Percentiles rank a stretch among this genome's conserved stretches.
Conservation (phyloP, 2,113 vertebrate species). For the Pandion haliaetus region DNA sequence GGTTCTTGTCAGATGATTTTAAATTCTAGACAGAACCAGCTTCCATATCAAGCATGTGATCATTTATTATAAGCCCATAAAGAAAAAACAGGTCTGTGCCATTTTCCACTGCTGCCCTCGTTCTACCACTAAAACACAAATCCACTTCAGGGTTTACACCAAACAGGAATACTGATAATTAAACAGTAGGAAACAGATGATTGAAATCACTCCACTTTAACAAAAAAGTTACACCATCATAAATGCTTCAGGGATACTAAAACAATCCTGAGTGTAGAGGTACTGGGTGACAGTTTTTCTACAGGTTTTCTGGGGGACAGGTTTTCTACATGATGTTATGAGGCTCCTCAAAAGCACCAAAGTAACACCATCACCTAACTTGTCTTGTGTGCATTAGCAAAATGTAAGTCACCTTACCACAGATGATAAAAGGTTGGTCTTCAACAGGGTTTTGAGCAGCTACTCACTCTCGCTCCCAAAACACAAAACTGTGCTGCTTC, state of each 20-base stretch:
- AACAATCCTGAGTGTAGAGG: background rate
- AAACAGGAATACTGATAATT: background rate
- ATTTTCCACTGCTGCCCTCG: background rate
- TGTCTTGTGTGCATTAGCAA: too few species aligned
- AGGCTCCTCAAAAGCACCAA: background rate
- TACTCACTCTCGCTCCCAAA: background rate
- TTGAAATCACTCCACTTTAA: background rate
- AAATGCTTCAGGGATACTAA: background rate
- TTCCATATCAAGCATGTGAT: background rate
- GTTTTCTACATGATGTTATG: background rate
- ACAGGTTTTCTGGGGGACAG: background rate
- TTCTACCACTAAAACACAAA: conserved; percentile 12
- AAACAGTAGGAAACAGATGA: background rate
- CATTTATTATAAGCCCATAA: background rate
- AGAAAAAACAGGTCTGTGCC: background rate
- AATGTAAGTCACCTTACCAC: background rate
- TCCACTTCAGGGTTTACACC: background rate
- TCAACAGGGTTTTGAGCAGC: background rate
- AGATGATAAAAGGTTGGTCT: accelerated
- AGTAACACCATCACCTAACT: background rate
- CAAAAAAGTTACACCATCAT: accelerated
- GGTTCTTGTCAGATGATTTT: background rate
- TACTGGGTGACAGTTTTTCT: too few species aligned
- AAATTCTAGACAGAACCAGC: conserved; percentile 1
- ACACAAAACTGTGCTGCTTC: background rate